phyloP scores from a whole-genome alignment of 2,113 vertebrate genomes.

The Smithornis capensis region DNA sequence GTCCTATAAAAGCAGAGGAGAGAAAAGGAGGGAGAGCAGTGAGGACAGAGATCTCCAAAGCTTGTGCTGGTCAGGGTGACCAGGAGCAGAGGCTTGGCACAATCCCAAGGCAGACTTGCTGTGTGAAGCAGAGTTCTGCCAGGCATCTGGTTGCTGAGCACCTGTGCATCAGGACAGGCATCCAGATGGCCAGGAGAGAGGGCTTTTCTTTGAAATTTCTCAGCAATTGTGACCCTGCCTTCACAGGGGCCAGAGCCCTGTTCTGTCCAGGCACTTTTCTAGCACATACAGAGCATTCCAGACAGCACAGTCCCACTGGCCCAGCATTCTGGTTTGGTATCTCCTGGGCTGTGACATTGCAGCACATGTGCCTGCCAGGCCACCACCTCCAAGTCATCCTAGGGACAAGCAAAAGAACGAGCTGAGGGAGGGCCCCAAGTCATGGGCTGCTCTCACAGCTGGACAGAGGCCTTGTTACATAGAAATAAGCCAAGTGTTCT shows the following conservation, averaged over 20 bases:
- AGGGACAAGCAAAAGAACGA: neutral
- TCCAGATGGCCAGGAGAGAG: neutral
- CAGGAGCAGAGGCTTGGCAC: neutral
- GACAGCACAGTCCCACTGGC: neutral
- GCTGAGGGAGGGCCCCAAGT: neutral
- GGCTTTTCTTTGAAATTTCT: neutral
- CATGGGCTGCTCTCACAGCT: neutral
- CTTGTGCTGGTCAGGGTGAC: neutral
- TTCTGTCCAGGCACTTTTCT: neutral
- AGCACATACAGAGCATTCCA: neutral
- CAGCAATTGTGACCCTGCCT: neutral
- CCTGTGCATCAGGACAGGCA: neutral
- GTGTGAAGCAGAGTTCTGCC: neutral
- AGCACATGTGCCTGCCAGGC: neutral
- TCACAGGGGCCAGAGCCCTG: accelerated
- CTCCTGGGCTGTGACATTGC: neutral
- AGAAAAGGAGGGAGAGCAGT: neutral
- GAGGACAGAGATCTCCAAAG: neutral
- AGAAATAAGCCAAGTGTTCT: neutral
- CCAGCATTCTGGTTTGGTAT: neutral
- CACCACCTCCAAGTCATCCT: neutral
- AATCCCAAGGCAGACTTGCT: neutral
- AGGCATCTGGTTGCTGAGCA: neutral
- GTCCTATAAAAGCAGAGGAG: neutral
- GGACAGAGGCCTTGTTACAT: neutral